phyloP scores from a whole-genome alignment of 1,140 invertebrate genomes.

The Ips nitidus region DNA sequence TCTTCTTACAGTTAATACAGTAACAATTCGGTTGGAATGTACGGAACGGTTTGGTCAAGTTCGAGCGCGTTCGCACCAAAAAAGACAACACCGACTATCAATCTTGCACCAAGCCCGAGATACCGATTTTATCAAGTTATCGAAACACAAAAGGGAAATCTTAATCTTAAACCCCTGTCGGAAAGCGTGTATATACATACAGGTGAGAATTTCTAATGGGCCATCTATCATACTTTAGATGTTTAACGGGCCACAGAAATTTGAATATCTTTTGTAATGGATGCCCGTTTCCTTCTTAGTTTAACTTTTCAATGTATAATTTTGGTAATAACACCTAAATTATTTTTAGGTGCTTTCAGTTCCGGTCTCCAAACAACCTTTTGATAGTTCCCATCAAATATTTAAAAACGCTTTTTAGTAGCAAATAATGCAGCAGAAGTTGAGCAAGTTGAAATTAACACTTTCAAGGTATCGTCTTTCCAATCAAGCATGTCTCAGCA shows the following conservation, averaged over 20 bases:
- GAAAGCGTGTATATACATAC: conserved; percentile 23
- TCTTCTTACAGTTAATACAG: neutral
- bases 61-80: neutral
- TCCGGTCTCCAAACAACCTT: too few relatives aligned
- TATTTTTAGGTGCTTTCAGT: too few relatives aligned
- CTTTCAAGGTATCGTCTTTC: too few relatives aligned
- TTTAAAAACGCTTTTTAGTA: too few relatives aligned
- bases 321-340: too few relatives aligned
- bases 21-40: too few relatives aligned
- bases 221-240: conserved; percentile 30
- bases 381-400: too few relatives aligned
- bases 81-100: conserved; percentile 26
- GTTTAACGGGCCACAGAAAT: conserved; percentile 6
- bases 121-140: conserved; percentile 35
- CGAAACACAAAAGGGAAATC: conserved; percentile 34
- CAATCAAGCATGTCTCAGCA: too few relatives aligned
- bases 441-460: too few relatives aligned
- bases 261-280: conserved; percentile 11
- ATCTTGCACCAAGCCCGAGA: conserved; percentile 19
- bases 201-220: conserved; percentile 29
- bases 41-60: neutral
- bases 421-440: too few relatives aligned
- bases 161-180: conserved; percentile 28
- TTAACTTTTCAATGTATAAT: neutral
- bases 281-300: neutral